Evolutionary conservation across 2,113 vertebrate genomes (phyloP), one percentile per base, ranked within the genome.

Genomic region (Plecturocebus donacophilus): DNA sequence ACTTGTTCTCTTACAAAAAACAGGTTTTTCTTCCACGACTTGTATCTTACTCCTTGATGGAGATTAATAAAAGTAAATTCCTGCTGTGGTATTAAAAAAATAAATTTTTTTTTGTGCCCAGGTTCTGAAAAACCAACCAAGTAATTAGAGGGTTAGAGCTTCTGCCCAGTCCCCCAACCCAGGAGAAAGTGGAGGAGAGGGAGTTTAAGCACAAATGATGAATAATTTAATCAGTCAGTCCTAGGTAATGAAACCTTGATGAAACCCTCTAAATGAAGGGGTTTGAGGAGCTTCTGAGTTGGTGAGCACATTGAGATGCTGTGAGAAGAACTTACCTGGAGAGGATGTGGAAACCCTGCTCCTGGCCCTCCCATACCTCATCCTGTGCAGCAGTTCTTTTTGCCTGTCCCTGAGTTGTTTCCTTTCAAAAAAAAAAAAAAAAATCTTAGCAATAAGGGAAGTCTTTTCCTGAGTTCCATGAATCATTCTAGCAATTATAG

Each of bases 61-160:
- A 54, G 32, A 87, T 27, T 91, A 38, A 90, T 90, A 73, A 87
- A 95, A 82, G 86, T 76, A 90, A 25, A 49, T 79, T 76, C n/a
- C 77, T 35, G 12, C 20, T 25, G 17, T 81, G 45, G 13, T 81
- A 32, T 54, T 86, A 75, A 49, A 54, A 64, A 81, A 82, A 56
- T 75, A 93, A 88, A 54, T 2, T 77, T 19, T 88, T 58, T 76
- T 91, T 61, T 70, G 10, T 58, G 25, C 8, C 16, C 19, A 64
- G 14, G 58, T 85, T 30, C 49, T 86, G 8, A 64, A 70, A 90
- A 82, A 71, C 6, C 30, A 94, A 42, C 1, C 27, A 75, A 81
- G 23, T 64, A 61, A 56, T 56, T 45, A 32, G 25, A 89, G 5
- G 3, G 1, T 70, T 42, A 30, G 30, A 85, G 35, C 54, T 64